These are phyloP conservation scores for Astreopora myriophthalma DNA, from an alignment of 64 coral and sea anemone genomes.

Conservation along the genomic window DNA sequence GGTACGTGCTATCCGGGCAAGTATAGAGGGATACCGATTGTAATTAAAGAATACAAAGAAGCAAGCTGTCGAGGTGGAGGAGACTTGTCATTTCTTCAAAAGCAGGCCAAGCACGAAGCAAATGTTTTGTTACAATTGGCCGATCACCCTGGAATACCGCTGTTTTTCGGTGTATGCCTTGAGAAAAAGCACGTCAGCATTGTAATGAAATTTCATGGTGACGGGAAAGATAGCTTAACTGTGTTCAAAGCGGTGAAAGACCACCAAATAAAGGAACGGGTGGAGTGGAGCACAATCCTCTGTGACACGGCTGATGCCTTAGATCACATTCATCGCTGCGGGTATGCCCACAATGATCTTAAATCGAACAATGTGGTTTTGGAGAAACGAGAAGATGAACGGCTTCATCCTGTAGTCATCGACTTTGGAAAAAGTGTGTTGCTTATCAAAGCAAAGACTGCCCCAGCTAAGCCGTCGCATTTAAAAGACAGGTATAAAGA, in stretches of 20 bases:
- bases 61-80: not conserved
- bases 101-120: not conserved
- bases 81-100: not conserved
- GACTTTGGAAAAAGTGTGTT: constrained; percentile 2
- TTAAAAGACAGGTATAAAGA: not conserved
- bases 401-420: not conserved
- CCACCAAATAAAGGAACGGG: not conserved
- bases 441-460: not conserved
- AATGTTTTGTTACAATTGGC: not conserved
- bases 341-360: constrained; percentile 23
- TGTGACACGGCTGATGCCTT: not conserved
- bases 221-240: constrained; percentile 7
- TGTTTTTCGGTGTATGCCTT: constrained; percentile 24
- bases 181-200: constrained; percentile 22
- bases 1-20: constrained; percentile 11
- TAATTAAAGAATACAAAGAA: constrained; percentile 22
- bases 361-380: constrained; percentile 53
- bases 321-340: not conserved
- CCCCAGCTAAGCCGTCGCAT: constrained; percentile 4
- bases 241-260: constrained; percentile 43
- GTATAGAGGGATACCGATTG: not conserved
- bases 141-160: constrained; percentile 34
- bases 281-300: constrained; percentile 12
- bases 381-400: not conserved
- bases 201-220: constrained; percentile 39